Evolutionary conservation across 2,797 vertebrate genomes (phyloP).

Genomic region (Astyanax mexicanus): DNA sequence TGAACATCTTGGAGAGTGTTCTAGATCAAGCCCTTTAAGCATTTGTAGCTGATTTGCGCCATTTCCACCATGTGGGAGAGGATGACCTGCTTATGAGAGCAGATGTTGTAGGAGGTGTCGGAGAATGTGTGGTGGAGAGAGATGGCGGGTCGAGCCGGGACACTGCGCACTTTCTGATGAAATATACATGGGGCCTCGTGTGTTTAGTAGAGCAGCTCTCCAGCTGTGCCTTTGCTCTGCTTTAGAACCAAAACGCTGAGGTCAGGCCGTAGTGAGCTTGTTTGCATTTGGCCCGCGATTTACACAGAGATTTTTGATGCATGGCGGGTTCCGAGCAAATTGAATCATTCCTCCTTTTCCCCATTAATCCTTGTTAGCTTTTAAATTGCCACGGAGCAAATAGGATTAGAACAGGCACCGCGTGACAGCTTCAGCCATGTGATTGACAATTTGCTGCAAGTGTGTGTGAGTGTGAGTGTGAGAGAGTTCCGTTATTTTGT

Average conservation of each 20-base stretch:
- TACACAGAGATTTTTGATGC: constrained; percentile 26
- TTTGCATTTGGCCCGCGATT: constrained; percentile 36
- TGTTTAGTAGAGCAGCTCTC: constrained; percentile 6
- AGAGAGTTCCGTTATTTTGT: neutral
- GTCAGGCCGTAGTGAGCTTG: constrained; percentile 5
- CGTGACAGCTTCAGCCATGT: constrained; percentile 24
- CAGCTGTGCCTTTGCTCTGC: neutral
- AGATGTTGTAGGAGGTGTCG: constrained; percentile 7
- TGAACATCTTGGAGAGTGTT: neutral
- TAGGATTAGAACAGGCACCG: constrained; percentile 35
- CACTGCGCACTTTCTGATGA: constrained; percentile 24
- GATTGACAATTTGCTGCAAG: constrained; percentile 17
- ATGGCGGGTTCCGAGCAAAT: constrained; percentile 40
- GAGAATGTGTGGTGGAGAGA: neutral
- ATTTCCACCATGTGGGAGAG: neutral
- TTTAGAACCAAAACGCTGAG: constrained; percentile 14
- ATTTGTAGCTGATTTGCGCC: neutral
- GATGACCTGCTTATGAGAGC: neutral
- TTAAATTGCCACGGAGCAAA: constrained; percentile 30
- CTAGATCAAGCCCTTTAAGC: neutral
- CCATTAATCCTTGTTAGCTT: constrained; percentile 50
- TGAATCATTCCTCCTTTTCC: constrained; percentile 37
- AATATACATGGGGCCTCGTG: constrained; percentile 25
- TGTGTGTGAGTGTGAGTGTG: neutral
- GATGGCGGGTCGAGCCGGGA: constrained; percentile 6